Evolutionary conservation across 1,140 invertebrate genomes (phyloP).

Genomic region (Formica selysi): DNA sequence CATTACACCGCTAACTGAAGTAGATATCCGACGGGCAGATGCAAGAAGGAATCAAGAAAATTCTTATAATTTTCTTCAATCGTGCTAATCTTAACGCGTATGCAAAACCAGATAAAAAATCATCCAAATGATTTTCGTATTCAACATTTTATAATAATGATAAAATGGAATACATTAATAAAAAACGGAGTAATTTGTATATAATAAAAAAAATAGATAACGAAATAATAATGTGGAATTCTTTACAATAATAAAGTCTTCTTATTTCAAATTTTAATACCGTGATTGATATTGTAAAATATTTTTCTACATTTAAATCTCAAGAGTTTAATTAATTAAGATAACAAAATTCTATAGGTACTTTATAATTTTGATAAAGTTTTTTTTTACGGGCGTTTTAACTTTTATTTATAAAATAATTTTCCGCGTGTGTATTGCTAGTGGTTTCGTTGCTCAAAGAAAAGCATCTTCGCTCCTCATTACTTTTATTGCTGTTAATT

Average conservation of each 20-base stretch:
- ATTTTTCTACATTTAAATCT: neutral
- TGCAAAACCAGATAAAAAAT: neutral
- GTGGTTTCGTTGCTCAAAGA: constrained; percentile 24
- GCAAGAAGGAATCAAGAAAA: constrained; percentile 26
- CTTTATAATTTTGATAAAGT: neutral
- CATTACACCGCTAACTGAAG: constrained; percentile 19
- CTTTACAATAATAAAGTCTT: neutral
- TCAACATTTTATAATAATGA: constrained; percentile 8
- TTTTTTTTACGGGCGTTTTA: constrained; percentile 9
- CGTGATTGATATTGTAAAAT: neutral
- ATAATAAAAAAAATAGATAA: neutral
- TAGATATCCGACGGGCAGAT: neutral
- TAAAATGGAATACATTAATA: constrained; percentile 15
- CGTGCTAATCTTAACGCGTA: neutral
- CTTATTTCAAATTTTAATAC: neutral
- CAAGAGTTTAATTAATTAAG: constrained; percentile 4
- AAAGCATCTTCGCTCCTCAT: constrained; percentile 36
- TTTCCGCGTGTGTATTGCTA: neutral
- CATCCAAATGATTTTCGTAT: neutral
- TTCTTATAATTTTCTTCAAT: constrained; percentile 4
- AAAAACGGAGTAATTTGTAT: neutral
- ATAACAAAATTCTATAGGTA: neutral
- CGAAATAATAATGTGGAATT: neutral
- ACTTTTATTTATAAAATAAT: constrained; percentile 27
- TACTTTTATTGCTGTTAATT: constrained; percentile 48